phyloP scores from a whole-genome alignment of 2,113 vertebrate species.

The Puma concolor region DNA sequence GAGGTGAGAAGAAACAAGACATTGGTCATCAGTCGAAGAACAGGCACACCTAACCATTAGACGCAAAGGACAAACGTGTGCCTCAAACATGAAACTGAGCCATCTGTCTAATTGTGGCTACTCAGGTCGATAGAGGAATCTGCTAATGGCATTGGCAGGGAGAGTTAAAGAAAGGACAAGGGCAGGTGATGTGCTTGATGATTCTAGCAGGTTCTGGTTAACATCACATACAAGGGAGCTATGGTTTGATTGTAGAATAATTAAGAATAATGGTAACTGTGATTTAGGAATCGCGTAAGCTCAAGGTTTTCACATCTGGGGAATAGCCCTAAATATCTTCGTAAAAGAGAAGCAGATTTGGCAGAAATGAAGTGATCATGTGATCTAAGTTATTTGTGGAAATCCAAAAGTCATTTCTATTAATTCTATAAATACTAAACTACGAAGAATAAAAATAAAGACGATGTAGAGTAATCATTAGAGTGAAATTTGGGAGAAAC shows the following conservation, averaged over 20 bases:
- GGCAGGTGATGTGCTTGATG: background rate
- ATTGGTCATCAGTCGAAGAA: background rate
- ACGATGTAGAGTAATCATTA: background rate
- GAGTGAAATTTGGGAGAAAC: background rate
- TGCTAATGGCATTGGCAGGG: background rate
- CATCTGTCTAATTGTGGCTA: background rate
- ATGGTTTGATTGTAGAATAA: background rate
- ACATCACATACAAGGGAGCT: background rate
- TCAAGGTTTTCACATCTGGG: background rate
- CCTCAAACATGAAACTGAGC: background rate
- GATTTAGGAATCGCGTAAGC: background rate
- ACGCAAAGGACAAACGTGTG: background rate
- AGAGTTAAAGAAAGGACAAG: background rate
- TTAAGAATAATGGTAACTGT: background rate
- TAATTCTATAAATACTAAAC: constrained; percentile 14
- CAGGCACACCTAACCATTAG: background rate
- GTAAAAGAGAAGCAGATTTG: background rate
- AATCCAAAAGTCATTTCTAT: constrained; percentile 3
- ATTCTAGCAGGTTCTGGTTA: background rate
- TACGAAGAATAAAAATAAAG: background rate
- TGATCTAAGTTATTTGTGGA: background rate
- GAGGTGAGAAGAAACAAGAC: background rate
- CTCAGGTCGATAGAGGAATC: background rate
- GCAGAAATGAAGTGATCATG: background rate
- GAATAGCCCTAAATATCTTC: background rate